Percentiles rank a stretch among this genome's conserved stretches.
These are phyloP conservation scores for Microctenopoma steveboyesi DNA, from an alignment of 2,797 vertebrate species.

Conservation along the genomic window DNA sequence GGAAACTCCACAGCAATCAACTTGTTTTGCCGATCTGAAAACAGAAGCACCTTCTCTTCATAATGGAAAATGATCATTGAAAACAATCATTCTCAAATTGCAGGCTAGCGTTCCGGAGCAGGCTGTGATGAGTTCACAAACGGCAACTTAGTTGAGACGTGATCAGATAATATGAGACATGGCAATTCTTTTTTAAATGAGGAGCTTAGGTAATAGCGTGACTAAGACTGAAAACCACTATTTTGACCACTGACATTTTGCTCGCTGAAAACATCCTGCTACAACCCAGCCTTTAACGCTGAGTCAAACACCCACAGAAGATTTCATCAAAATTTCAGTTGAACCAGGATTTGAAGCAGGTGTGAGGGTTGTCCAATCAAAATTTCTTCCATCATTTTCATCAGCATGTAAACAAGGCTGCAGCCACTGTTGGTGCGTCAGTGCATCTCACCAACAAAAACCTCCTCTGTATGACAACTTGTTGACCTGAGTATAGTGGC, in stretches of 20 bases:
- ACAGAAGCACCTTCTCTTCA: not conserved
- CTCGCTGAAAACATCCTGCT: constrained; percentile 48
- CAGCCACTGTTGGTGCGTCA: not conserved
- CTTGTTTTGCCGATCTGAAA: not conserved
- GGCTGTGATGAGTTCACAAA: constrained; percentile 12
- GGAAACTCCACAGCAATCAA: not conserved
- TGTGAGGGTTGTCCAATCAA: constrained; percentile 27
- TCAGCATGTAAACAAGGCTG: constrained; percentile 36
- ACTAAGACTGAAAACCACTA: not conserved
- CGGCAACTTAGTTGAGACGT: not conserved
- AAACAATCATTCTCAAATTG: constrained; percentile 1
- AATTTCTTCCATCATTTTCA: constrained; percentile 30
- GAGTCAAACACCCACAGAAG: constrained; percentile 5
- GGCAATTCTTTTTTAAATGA: not conserved
- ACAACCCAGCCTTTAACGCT: not conserved
- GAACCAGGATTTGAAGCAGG: constrained; percentile 30
- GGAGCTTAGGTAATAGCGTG: not conserved
- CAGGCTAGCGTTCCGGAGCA: not conserved
- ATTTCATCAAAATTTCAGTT: constrained; percentile 31
- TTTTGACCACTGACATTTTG: not conserved
- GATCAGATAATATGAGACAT: not conserved
- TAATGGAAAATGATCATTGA: not conserved
- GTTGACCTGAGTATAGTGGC: not conserved
- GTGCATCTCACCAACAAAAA: constrained; percentile 27
- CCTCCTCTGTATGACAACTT: constrained; percentile 17